Base-by-base conservation (phyloP, 2,797 vertebrate genomes). In the Sciurus vulgaris region DNA sequence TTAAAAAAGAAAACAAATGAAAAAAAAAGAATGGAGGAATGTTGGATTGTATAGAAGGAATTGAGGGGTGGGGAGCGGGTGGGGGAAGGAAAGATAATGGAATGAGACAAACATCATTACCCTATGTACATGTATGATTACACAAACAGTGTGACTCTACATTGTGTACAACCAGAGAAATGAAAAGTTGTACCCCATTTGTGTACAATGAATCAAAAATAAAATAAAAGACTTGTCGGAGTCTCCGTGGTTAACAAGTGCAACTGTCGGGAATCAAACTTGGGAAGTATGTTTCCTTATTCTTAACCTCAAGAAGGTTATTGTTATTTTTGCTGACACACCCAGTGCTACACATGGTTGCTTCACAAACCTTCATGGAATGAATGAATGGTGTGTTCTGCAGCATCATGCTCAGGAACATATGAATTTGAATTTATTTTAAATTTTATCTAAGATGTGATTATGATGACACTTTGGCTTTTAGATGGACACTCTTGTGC, bases 351-450 rank as follows among this genome's bases (percentile, higher is more conserved):
- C 13, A 24, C 44, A 13, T 56, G 5, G 20, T 59, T 88, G 22
- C 63, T 76, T 79, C 22, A 63, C 5, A 72, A 67, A 81, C 65
- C 38, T 70, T 70, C 8, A 3, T 35, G 35, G 3, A 33, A 35
- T 35, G n/a, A 51, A 76, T 47, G 7, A 63, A 61, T 33, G 84
- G 5, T 77, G 65, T 26, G 33, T 73, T 92, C 72, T 88, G 20
- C 33, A 38, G 35, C 7, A 1, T 20, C 6, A 1, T 28, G 10
- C 0, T 91, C 51, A 79, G 38, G 38, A 88, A 33, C 10, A 79
- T 9, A 88, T 17, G 9, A 79, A 86, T 91, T 89, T 44, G 87
- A 73, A 85, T 95, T 93, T 87, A 59, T 73, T 93, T 96, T 93
- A 69, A 56, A 92, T 69, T 69, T 92, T 91, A 76, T 56, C 11